These are phyloP conservation scores for Procavia capensis DNA, from an alignment of 2,113 vertebrate genomes.

Conservation along the genomic window DNA sequence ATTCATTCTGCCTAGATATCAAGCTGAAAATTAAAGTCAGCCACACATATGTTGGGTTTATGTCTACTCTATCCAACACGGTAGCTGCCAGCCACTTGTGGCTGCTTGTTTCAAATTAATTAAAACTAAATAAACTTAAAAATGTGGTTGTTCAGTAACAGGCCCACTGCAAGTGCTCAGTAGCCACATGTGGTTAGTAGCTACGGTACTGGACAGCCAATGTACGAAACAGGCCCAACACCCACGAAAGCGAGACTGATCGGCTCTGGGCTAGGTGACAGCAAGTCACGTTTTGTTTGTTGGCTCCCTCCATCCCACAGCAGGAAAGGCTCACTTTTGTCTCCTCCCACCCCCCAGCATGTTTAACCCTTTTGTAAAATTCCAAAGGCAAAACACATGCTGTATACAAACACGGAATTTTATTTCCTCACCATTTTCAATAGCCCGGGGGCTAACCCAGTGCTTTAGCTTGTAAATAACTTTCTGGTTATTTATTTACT, in stretches of 20 bases:
- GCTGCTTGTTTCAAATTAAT: conserved; percentile 54
- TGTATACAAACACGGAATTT: background rate
- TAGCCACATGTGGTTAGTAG: background rate
- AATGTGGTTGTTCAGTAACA: background rate
- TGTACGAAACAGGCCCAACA: background rate
- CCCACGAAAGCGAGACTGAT: background rate
- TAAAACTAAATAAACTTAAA: conserved; percentile 54
- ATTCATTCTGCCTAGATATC: conserved; percentile 56
- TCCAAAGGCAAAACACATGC: background rate
- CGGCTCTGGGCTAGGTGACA: background rate
- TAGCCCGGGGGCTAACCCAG: background rate
- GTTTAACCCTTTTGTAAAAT: background rate
- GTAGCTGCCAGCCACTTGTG: background rate
- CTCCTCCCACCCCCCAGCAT: background rate
- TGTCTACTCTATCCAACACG: conserved; percentile 21
- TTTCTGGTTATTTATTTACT: background rate
- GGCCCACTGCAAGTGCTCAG: background rate
- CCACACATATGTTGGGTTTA: conserved; percentile 39
- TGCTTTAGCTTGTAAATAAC: background rate
- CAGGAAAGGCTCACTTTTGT: background rate
- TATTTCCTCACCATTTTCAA: background rate
- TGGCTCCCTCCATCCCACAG: background rate
- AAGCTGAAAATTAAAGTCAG: conserved; percentile 36
- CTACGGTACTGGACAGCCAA: background rate
- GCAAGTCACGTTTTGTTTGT: background rate